Conservation (phyloP, 2,888 invertebrate species). For the Cheilosia urbana region DNA sequence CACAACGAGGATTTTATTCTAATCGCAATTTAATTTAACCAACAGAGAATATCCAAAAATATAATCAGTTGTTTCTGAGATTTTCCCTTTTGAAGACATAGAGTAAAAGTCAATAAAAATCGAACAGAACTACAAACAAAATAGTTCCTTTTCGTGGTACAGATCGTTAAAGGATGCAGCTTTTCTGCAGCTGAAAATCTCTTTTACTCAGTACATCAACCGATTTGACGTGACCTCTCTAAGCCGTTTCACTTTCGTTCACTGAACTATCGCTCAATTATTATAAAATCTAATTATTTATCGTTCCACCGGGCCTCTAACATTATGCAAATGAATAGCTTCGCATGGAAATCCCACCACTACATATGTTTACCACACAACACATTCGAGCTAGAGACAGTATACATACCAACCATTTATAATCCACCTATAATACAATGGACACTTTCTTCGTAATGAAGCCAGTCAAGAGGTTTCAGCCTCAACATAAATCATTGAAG, state of each 20-base stretch:
- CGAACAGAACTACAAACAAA: too few relatives aligned
- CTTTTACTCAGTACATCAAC: background rate
- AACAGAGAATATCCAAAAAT: too few relatives aligned
- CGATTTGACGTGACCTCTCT: background rate
- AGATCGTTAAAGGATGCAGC: too few relatives aligned
- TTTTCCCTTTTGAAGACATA: too few relatives aligned
- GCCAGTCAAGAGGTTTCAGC: conserved; percentile 35
- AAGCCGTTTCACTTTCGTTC: conserved; percentile 5
- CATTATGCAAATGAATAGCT: conserved; percentile 58
- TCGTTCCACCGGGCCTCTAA: conserved; percentile 17
- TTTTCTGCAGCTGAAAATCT: background rate
- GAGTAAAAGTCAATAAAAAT: too few relatives aligned
- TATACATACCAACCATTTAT: conserved; percentile 23
- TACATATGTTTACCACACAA: conserved; percentile 9
- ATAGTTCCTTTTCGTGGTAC: too few relatives aligned
- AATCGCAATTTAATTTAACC: too few relatives aligned
- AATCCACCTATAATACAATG: conserved; percentile 52
- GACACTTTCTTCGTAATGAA: conserved; percentile 69
- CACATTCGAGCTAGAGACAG: conserved; percentile 11
- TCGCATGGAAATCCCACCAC: conserved; percentile 47
- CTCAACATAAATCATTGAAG: conserved; percentile 51
- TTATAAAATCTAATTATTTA: conserved; percentile 43
- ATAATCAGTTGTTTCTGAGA: too few relatives aligned
- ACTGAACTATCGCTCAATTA: conserved; percentile 51
- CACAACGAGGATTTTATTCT: too few relatives aligned